Base-by-base conservation (phyloP, 2,113 vertebrate species). In the Chloroceryle aenea region DNA sequence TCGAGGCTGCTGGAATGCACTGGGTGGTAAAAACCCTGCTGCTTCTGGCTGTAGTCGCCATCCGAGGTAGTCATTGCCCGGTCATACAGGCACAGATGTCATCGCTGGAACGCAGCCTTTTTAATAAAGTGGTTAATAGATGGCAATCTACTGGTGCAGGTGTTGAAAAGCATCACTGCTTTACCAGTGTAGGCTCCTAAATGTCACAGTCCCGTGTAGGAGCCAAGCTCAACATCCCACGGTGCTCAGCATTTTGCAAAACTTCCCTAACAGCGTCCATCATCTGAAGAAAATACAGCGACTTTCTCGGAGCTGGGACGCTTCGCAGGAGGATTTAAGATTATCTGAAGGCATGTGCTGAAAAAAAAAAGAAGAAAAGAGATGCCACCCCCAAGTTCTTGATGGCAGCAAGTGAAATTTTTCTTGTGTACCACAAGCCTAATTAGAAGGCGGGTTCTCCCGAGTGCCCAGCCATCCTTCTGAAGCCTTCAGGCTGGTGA, bases 391-490 rank as follows among this genome's bases (percentile, higher is more conserved):
- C 13, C 8, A 26, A 27, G 11, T 21, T 30, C 6, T 10, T 23
- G 38, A 14, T 13, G 12, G 17, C 21, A 66, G 45, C 15, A 4
- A 12, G 48, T 15, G 47, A 18, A 3, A 3, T 26, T 18, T 5
- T 30, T 34, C 18, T 32, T 10, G 8, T 3, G 0, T 26, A 3
- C 12, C 45, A 4, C 40, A 71, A 80, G 71, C 85, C 80, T 72
- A 40, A 74, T 95, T 87, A 92, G 68, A 89, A 75, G 25, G 34
- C 47, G 8, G 40, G 42, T 58, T 45, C 93, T 89, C 80, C 83
- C 9, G 62, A 59, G 80, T 40, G 43, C 77, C 87, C 85, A 68
- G 8, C 73, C 53, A 20, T 45, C 80, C 90, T 55, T 72, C 87
- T 64, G 85, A 53, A 18, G 38, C 74, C 92, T 43, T 62, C 53